Percentiles rank a stretch among this genome's conserved stretches.
Evolutionary conservation across 2,888 invertebrate genomes (phyloP).

Genomic region (Pasiphila rectangulata): DNA sequence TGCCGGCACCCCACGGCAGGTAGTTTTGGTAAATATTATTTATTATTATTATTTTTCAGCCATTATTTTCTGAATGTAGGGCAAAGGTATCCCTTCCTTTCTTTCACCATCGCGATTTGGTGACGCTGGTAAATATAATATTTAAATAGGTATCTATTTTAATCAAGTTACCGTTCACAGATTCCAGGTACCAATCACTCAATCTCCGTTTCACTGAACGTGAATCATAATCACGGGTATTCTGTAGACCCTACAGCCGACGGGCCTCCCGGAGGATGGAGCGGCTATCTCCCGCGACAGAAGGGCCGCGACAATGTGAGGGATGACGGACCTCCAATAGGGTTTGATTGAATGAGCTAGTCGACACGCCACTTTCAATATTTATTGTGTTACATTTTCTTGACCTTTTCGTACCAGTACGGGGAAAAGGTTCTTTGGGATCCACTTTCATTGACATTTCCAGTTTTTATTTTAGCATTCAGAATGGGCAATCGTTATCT

Average conservation of each 20-base stretch:
- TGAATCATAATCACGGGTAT: conserved; percentile 38
- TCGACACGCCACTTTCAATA: not conserved
- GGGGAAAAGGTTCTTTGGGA: too few relatives aligned
- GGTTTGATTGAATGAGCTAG: conserved; percentile 1
- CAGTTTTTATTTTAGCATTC: too few relatives aligned
- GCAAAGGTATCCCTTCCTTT: too few relatives aligned
- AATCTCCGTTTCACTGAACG: conserved; percentile 30
- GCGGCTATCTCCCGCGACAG: conserved; percentile 15
- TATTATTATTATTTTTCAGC: too few relatives aligned
- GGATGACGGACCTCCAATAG: not conserved
- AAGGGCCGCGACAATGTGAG: conserved; percentile 6
- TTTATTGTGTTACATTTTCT: not conserved
- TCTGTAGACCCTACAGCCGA: conserved; percentile 24
- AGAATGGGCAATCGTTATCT: too few relatives aligned
- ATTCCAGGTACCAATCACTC: conserved; percentile 12
- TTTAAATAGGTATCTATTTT: not conserved
- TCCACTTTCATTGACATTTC: too few relatives aligned
- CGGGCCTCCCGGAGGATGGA: conserved; percentile 16
- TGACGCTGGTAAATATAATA: too few relatives aligned
- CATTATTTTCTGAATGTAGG: too few relatives aligned
- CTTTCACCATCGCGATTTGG: too few relatives aligned
- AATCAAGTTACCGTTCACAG: not conserved
- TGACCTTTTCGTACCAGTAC: too few relatives aligned
- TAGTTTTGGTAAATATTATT: too few relatives aligned
- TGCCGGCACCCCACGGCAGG: too few relatives aligned